phyloP scores from a whole-genome alignment of 2,888 invertebrate genomes.

The Ormia ochracea region DNA sequence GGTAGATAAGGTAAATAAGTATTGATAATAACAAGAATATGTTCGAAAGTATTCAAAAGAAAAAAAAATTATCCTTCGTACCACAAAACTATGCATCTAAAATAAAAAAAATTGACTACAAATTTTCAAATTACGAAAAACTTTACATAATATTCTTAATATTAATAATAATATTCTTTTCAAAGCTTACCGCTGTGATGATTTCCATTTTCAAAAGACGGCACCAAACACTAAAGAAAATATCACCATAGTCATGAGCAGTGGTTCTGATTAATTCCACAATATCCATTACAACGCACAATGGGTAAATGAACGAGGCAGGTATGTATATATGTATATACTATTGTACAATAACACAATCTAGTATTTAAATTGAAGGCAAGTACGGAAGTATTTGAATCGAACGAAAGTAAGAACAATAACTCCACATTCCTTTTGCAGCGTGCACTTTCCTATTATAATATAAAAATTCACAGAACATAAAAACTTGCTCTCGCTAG shows the following conservation, averaged over 20 bases:
- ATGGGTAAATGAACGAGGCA: background rate
- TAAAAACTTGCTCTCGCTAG: no score
- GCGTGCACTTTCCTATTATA: no score
- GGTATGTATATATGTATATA: background rate
- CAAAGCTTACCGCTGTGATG: constrained; percentile 78
- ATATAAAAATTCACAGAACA: no score
- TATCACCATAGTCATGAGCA: constrained; percentile 69
- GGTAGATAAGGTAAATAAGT: no score
- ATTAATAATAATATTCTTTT: background rate
- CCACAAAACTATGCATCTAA: no score
- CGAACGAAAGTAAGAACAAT: background rate
- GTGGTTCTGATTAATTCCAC: constrained; percentile 68
- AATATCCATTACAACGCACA: constrained; percentile 67
- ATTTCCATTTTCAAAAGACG: constrained; percentile 79
- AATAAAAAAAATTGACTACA: no score
- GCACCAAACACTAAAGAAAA: constrained; percentile 77
- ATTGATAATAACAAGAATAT: no score
- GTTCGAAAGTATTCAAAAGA: no score
- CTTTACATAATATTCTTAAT: no score
- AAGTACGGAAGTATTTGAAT: constrained; percentile 28
- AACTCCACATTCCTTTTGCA: background rate
- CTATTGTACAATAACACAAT: background rate
- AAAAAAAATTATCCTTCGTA: no score
- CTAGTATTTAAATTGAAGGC: background rate
- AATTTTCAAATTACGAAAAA: no score